phyloP scores from a whole-genome alignment of 1,140 invertebrate genomes.

The Probaryconus sp. region DNA sequence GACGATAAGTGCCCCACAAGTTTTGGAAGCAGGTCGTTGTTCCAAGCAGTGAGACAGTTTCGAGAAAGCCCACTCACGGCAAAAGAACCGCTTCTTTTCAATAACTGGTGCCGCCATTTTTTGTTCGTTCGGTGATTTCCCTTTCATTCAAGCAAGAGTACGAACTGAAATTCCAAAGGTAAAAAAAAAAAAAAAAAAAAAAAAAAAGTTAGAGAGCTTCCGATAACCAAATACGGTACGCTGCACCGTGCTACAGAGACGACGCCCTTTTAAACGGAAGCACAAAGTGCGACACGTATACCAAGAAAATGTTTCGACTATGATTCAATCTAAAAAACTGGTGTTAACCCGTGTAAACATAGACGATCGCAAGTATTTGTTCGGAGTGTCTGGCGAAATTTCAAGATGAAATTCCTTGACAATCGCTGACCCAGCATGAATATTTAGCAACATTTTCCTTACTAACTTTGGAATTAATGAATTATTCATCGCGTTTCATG shows the following conservation, averaged over 20 bases:
- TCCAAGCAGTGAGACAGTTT: conserved; percentile 95
- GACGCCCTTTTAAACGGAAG: conserved; percentile 4
- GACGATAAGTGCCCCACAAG: conserved; percentile 89
- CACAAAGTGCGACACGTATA: not conserved
- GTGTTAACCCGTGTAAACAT: conserved; percentile 8
- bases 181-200: not conserved
- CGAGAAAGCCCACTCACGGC: conserved; percentile 96
- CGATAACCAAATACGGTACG: not conserved
- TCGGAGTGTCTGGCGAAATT: conserved; percentile 13
- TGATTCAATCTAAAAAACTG: conserved; percentile 26
- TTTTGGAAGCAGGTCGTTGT: conserved; percentile 86
- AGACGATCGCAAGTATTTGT: conserved; percentile 20
- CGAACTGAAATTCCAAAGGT: conserved; percentile 17
- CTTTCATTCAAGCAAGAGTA: conserved; percentile 40
- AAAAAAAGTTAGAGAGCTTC: not conserved
- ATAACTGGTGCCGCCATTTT: conserved; percentile 77
- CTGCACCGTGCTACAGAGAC: not conserved
- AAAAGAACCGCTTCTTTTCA: conserved; percentile 85
- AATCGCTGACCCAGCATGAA: conserved; percentile 41
- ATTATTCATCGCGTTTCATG: conserved; percentile 42
- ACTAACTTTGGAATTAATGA: conserved; percentile 41
- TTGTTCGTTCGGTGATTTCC: conserved; percentile 34
- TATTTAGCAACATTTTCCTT: conserved; percentile 48
- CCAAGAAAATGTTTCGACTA: conserved; percentile 7
- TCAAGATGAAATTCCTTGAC: conserved; percentile 36